Evolutionary conservation across 2,797 vertebrate genomes (phyloP).

Genomic region (Parotocinclus haroldoi): DNA sequence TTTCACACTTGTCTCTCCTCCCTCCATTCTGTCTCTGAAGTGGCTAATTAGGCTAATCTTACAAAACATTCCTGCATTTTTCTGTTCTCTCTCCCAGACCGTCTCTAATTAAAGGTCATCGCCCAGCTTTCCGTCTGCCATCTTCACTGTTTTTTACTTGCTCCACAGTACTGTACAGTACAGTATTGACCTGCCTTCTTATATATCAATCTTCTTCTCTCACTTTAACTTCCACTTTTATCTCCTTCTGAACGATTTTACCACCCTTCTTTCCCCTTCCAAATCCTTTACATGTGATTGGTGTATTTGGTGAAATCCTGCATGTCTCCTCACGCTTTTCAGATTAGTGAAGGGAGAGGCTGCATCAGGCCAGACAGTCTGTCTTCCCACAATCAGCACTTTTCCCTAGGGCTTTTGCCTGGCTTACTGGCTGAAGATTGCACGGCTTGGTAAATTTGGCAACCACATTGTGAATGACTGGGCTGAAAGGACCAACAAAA

Average conservation of each 20-base stretch:
- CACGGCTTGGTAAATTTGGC: too few species aligned
- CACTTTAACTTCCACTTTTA: constrained; percentile 58
- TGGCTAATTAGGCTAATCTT: constrained; percentile 40
- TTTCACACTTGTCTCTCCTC: constrained; percentile 19
- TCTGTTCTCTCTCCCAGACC: not conserved
- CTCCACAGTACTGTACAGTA: not conserved
- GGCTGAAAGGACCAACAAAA: constrained; percentile 6
- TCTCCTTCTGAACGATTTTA: constrained; percentile 69
- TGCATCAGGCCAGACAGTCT: constrained; percentile 67
- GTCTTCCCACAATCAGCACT: constrained; percentile 46
- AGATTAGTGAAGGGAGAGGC: constrained; percentile 68
- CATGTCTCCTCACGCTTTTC: constrained; percentile 66
- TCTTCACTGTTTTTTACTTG: not conserved
- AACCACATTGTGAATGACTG: not conserved
- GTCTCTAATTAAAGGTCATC: constrained; percentile 48
- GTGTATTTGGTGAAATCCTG: constrained; percentile 70
- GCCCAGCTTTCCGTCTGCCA: not conserved
- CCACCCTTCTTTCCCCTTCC: constrained; percentile 54
- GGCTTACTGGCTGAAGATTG: constrained; percentile 11
- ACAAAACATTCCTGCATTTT: constrained; percentile 28
- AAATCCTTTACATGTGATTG: constrained; percentile 72
- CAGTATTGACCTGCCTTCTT: not conserved
- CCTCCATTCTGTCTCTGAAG: constrained; percentile 32
- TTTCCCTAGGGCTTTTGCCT: constrained; percentile 24
- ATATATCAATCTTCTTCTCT: constrained; percentile 12